Conservation (phyloP, 1,140 invertebrate species). For the Bradysia coprophila region DNA sequence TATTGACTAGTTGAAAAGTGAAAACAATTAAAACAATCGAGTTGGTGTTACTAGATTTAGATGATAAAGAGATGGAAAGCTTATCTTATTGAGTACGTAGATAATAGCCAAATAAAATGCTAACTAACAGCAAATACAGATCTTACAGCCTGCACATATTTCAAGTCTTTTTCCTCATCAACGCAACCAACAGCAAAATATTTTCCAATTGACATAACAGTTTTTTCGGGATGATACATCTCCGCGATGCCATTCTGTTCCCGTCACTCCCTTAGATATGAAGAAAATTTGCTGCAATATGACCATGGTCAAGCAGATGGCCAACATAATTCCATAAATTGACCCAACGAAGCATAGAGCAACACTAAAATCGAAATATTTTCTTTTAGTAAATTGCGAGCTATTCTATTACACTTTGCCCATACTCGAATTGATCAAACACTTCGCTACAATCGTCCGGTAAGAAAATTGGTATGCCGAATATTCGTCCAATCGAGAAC, state of each 20-base stretch:
- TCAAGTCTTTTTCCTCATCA: not conserved
- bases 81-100: no score
- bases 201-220: not conserved
- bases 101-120: no score
- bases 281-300: conserved; percentile 13
- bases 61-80: no score
- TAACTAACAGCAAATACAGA: no score
- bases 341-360: conserved; percentile 17
- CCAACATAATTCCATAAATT: conserved; percentile 14
- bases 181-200: not conserved
- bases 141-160: not conserved
- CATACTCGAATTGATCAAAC: conserved; percentile 20
- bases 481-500: conserved; percentile 16
- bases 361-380: conserved; percentile 9
- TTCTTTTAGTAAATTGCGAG: not conserved
- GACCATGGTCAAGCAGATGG: conserved; percentile 9
- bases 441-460: conserved; percentile 29
- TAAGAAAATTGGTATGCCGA: conserved; percentile 18
- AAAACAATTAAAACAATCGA: no score
- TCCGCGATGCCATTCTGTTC: conserved; percentile 18
- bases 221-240: not conserved
- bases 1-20: no score
- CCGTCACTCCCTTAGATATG: conserved; percentile 12
- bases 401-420: not conserved
- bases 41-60: no score